Percentiles rank a stretch among this genome's conserved stretches.
Conservation (phyloP, 37 sponge, comb jelly and placozoan species). For the Eunapius fragilis region DNA sequence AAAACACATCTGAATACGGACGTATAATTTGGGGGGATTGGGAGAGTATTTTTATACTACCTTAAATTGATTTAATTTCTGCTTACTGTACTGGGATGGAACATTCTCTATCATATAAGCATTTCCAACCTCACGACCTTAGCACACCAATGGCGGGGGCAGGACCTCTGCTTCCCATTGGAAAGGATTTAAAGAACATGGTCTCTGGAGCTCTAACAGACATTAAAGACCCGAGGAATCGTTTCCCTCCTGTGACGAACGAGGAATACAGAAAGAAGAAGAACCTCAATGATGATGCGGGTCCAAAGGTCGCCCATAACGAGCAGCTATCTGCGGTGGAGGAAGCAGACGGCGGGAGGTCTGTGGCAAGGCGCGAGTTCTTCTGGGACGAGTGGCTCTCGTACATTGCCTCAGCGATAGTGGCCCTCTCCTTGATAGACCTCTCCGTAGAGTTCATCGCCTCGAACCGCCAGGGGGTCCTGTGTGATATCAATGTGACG, state of each 20-base stretch:
- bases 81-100: no score
- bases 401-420: neutral
- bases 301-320: neutral
- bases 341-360: neutral
- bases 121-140: no score
- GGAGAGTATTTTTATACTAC: no score
- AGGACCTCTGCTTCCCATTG: no score
- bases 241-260: neutral
- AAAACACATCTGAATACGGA: no score
- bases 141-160: no score
- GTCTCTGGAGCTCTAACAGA: neutral
- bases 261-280: neutral
- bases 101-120: no score
- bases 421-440: neutral
- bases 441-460: neutral
- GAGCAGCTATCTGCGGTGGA: neutral
- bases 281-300: neutral
- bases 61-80: no score
- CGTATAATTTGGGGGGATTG: no score
- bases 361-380: neutral
- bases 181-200: no score
- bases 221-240: neutral
- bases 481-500: neutral
- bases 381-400: neutral
- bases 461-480: neutral